Evolutionary conservation across 2,113 vertebrate genomes (phyloP).

Genomic region (Malurus alboscapulatus): DNA sequence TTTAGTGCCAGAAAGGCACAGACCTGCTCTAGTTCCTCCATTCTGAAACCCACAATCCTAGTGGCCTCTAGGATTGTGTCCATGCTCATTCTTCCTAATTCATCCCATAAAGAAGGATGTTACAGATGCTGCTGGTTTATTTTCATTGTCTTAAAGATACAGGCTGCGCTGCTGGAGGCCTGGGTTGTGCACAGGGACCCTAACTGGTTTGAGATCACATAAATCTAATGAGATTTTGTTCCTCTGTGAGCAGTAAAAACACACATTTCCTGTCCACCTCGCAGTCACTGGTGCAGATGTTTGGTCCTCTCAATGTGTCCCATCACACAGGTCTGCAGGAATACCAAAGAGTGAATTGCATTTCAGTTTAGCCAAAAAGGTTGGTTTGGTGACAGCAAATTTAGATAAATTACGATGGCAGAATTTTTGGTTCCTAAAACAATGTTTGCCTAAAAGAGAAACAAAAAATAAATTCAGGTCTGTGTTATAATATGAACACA

Average conservation of each 20-base stretch:
- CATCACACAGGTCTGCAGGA: background rate
- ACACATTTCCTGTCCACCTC: conserved; percentile 15
- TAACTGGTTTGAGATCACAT: background rate
- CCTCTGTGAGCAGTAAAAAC: background rate
- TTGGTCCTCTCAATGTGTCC: background rate
- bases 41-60: background rate
- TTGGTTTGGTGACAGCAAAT: background rate
- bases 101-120: background rate
- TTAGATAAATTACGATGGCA: background rate
- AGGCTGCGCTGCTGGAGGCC: background rate
- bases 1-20: background rate
- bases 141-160: background rate
- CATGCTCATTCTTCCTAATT: background rate
- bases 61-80: background rate
- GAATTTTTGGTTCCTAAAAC: background rate
- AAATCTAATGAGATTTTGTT: conserved; percentile 28
- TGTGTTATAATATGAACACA: background rate
- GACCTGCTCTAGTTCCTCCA: background rate
- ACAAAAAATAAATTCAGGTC: background rate
- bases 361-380: background rate
- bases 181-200: background rate
- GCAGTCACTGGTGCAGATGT: background rate
- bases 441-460: background rate
- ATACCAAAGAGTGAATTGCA: background rate
- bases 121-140: background rate